Conservation (phyloP, 2,113 vertebrate species). For the Polypterus bichir region DNA sequence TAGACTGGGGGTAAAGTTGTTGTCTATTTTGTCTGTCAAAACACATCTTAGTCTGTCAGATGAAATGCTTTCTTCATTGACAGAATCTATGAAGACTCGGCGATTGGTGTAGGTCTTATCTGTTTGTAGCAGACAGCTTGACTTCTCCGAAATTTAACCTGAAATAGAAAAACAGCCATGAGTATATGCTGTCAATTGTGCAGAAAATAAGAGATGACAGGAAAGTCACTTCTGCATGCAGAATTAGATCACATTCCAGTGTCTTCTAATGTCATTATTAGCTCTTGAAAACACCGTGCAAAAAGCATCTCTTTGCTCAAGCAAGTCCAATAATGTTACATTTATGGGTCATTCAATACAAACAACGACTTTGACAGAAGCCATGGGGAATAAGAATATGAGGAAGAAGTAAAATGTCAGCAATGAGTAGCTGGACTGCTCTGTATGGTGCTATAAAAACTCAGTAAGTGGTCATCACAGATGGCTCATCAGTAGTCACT, state of each 20-base stretch:
- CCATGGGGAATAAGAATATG: not conserved
- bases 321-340: slow-evolving; percentile 42
- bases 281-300: slow-evolving; percentile 63
- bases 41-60: slow-evolving; percentile 4
- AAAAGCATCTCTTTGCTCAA: slow-evolving; percentile 47
- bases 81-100: slow-evolving; percentile 13
- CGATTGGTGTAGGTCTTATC: slow-evolving; percentile 57
- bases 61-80: slow-evolving; percentile 12
- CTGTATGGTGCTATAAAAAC: too few species aligned
- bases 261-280: slow-evolving; percentile 76
- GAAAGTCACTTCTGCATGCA: slow-evolving; percentile 57
- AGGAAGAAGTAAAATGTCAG: too few species aligned
- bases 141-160: slow-evolving; percentile 58
- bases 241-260: slow-evolving; percentile 60
- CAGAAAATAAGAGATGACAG: slow-evolving; percentile 71
- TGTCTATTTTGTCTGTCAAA: slow-evolving; percentile 5
- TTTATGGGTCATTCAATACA: slow-evolving; percentile 41
- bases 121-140: slow-evolving; percentile 55
- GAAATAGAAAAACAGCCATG: slow-evolving; percentile 60
- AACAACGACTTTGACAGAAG: slow-evolving; percentile 39
- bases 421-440: too few species aligned
- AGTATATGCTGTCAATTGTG: slow-evolving; percentile 63
- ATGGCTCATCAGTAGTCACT: too few species aligned
- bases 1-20: slow-evolving; percentile 11
- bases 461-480: too few species aligned